These are phyloP conservation scores for Chelmon rostratus DNA, from an alignment of 2,797 vertebrate genomes.

Conservation along the genomic window DNA sequence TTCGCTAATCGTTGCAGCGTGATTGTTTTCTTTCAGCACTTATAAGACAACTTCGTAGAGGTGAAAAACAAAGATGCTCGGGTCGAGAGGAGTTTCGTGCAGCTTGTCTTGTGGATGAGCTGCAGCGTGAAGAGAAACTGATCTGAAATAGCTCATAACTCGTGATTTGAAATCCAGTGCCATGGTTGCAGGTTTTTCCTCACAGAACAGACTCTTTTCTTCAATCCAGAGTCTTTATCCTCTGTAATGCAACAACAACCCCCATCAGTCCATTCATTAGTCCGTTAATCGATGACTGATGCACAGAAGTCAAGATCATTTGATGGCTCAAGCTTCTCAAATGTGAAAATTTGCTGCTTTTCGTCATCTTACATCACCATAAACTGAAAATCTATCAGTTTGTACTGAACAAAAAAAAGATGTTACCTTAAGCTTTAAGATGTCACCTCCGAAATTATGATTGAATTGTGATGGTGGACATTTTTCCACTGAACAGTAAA, in stretches of 20 bases:
- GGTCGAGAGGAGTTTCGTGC: constrained; percentile 1
- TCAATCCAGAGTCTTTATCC: neutral
- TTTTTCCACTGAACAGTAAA: neutral
- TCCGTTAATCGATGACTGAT: neutral
- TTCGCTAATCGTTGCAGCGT: constrained; percentile 19
- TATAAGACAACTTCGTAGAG: neutral
- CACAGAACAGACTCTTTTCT: neutral
- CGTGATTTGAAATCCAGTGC: constrained; percentile 12
- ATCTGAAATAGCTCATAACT: constrained; percentile 26
- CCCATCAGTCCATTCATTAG: too few relatives aligned
- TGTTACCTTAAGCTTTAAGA: neutral
- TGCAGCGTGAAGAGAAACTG: constrained; percentile 13
- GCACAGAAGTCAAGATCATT: neutral
- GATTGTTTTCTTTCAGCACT: constrained; percentile 11
- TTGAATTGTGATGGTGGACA: neutral
- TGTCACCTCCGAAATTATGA: neutral
- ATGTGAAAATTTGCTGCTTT: neutral
- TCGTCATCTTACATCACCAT: accelerated
- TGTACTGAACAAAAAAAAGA: neutral
- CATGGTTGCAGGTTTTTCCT: constrained; percentile 2
- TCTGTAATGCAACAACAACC: neutral
- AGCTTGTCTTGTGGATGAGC: neutral
- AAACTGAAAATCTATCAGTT: neutral
- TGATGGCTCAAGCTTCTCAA: neutral
- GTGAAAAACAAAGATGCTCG: neutral